phyloP scores from a whole-genome alignment of 2,113 vertebrate genomes.

The Nematolebias whitei region DNA sequence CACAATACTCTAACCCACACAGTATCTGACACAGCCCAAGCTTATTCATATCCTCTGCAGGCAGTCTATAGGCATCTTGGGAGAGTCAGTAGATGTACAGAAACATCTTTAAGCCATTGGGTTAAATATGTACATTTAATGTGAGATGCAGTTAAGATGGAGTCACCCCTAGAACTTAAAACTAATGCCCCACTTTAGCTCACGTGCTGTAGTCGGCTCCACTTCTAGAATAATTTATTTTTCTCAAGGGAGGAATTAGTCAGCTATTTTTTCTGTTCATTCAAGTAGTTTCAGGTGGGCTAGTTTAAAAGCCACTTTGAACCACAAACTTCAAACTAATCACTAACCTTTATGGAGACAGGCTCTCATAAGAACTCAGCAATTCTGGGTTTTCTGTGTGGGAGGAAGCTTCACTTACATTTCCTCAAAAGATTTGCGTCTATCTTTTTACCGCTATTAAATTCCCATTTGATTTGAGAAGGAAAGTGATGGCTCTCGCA shows the following conservation, averaged over 20 bases:
- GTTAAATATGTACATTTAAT: constrained; percentile 44
- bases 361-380: neutral
- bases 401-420: neutral
- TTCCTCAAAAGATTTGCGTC: neutral
- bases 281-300: constrained; percentile 13
- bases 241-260: constrained; percentile 16
- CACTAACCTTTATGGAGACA: constrained; percentile 8
- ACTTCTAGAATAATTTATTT: constrained; percentile 26
- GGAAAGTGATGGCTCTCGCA: neutral
- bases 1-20: constrained; percentile 54
- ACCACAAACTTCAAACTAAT: constrained; percentile 39
- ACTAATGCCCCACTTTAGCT: constrained; percentile 3
- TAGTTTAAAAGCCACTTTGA: constrained; percentile 30
- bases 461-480: neutral
- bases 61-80: constrained; percentile 22
- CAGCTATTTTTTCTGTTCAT: constrained; percentile 9
- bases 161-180: constrained; percentile 13
- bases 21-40: constrained; percentile 36
- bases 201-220: constrained; percentile 16
- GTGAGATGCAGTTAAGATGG: constrained; percentile 12
- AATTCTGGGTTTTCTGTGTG: constrained; percentile 3
- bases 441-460: neutral
- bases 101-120: constrained; percentile 33
- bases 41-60: constrained; percentile 19
- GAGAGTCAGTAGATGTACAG: constrained; percentile 33